Percentiles rank a stretch among this genome's conserved stretches.
Conservation (phyloP, 2,888 invertebrate genomes). For the Hirtodrosophila cameraria region DNA sequence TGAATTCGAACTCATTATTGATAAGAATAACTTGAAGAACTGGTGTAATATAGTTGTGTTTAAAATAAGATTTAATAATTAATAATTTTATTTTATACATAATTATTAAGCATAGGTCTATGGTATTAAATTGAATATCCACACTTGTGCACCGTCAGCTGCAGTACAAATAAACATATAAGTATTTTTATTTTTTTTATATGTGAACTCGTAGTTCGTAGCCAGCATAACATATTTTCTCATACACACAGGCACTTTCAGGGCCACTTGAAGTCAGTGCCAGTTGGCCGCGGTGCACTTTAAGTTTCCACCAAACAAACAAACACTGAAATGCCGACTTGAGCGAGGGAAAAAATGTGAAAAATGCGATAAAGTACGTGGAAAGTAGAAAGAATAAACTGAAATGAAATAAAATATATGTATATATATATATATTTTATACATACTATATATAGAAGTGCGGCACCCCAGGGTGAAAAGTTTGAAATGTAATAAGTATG, state of each 20-base stretch:
- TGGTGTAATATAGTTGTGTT: too few species aligned
- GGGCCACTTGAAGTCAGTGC: slow-evolving; percentile 52
- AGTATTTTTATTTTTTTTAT: slow-evolving; percentile 53
- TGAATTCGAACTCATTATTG: too few species aligned
- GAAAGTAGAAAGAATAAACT: slow-evolving; percentile 32
- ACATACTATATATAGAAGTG: too few species aligned
- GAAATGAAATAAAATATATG: slow-evolving; percentile 6
- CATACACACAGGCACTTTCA: slow-evolving; percentile 30
- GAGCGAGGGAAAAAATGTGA: slow-evolving; percentile 52
- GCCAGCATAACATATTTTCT: slow-evolving; percentile 10
- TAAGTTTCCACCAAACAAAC: slow-evolving; percentile 60
- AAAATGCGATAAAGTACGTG: slow-evolving; percentile 64
- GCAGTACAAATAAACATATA: slow-evolving; percentile 12
- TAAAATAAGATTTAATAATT: too few species aligned
- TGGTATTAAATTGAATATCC: slow-evolving; percentile 52
- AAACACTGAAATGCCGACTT: slow-evolving; percentile 42
- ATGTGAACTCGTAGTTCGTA: slow-evolving; percentile 43
- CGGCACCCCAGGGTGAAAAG: too few species aligned
- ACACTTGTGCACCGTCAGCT: slow-evolving; percentile 27
- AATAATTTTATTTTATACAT: too few species aligned
- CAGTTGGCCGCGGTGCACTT: slow-evolving; percentile 59
- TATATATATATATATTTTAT: neutral
- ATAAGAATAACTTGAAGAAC: too few species aligned
- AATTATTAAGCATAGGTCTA: slow-evolving; percentile 7
- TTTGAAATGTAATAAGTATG: too few species aligned